phyloP scores from a whole-genome alignment of 2,797 vertebrate genomes.

The Gouania willdenowi region DNA sequence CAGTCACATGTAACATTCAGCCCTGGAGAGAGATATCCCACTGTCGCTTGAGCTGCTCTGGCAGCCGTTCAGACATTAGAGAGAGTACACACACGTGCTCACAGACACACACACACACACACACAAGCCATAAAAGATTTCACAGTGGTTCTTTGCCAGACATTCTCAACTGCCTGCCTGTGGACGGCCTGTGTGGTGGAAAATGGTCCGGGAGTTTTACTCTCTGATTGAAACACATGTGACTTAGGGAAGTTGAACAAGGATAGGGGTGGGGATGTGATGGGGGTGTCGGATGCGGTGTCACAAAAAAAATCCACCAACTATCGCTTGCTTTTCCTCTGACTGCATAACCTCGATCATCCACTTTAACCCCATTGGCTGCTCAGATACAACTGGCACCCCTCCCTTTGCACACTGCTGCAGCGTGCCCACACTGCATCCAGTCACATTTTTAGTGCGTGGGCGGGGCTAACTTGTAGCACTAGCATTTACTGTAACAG shows the following conservation, averaged over 20 bases:
- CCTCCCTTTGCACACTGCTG: slow-evolving; percentile 5
- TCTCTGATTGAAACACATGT: slow-evolving; percentile 62
- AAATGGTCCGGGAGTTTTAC: slow-evolving; percentile 57
- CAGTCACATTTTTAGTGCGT: slow-evolving; percentile 59
- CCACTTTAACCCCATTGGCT: slow-evolving; percentile 49
- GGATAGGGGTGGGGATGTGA: slow-evolving; percentile 37
- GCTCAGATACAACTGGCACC: slow-evolving; percentile 32
- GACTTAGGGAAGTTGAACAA: slow-evolving; percentile 59
- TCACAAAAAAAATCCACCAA: slow-evolving; percentile 44
- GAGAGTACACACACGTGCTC: slow-evolving; percentile 35
- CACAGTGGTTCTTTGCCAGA: slow-evolving; percentile 65
- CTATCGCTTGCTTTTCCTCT: slow-evolving; percentile 49
- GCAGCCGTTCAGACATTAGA: slow-evolving; percentile 68
- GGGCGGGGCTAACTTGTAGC: slow-evolving; percentile 57
- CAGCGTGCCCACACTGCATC: slow-evolving; percentile 40
- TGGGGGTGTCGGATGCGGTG: slow-evolving; percentile 53
- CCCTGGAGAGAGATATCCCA: slow-evolving; percentile 73
- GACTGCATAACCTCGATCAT: slow-evolving; percentile 54
- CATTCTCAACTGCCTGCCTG: slow-evolving; percentile 63
- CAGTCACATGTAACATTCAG: slow-evolving; percentile 79
- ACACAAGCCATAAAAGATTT: slow-evolving; percentile 49
- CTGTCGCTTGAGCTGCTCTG: slow-evolving; percentile 70
- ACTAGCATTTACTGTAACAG: slow-evolving; percentile 62
- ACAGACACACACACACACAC: slow-evolving; percentile 25
- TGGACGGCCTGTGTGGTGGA: slow-evolving; percentile 65